phyloP scores from a whole-genome alignment of 1,140 invertebrate species.

The Protaetia brevitarsis region DNA sequence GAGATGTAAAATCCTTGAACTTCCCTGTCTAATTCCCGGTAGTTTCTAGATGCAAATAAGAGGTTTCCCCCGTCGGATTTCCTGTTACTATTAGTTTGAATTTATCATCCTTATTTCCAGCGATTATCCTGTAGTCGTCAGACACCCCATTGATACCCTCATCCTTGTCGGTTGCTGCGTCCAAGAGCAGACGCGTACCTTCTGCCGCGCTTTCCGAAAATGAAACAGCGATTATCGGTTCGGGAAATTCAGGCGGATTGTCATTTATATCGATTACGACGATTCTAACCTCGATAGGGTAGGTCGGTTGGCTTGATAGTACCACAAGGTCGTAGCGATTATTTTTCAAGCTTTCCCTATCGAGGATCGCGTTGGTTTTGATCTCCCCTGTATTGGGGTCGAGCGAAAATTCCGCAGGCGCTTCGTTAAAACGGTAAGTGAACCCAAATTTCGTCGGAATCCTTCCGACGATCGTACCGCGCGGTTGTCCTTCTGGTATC shows the following conservation, averaged over 20 bases:
- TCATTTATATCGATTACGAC: constrained; percentile 85
- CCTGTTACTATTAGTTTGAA: constrained; percentile 82
- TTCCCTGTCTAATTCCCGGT: constrained; percentile 88
- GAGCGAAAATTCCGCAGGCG: constrained; percentile 75
- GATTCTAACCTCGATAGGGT: constrained; percentile 88
- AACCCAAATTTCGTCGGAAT: constrained; percentile 85
- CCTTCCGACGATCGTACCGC: constrained; percentile 75
- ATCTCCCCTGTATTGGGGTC: constrained; percentile 81
- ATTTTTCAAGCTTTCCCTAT: constrained; percentile 71
- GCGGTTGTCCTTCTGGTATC: constrained; percentile 77
- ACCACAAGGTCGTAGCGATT: constrained; percentile 87
- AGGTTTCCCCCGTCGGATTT: constrained; percentile 83
- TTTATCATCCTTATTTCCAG: constrained; percentile 82
- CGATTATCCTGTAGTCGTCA: constrained; percentile 83
- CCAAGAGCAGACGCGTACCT: constrained; percentile 80
- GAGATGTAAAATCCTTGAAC: constrained; percentile 75
- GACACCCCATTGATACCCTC: constrained; percentile 80
- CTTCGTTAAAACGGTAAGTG: constrained; percentile 88
- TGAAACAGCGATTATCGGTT: constrained; percentile 76
- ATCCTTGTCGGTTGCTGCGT: constrained; percentile 84
- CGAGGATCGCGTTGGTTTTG: constrained; percentile 72
- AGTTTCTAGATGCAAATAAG: constrained; percentile 86
- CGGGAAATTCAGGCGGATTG: constrained; percentile 86
- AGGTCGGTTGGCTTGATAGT: constrained; percentile 88
- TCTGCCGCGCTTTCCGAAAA: constrained; percentile 89